Evolutionary conservation across 1,140 invertebrate genomes (phyloP).

Genomic region (Oryzaephilus surinamensis): DNA sequence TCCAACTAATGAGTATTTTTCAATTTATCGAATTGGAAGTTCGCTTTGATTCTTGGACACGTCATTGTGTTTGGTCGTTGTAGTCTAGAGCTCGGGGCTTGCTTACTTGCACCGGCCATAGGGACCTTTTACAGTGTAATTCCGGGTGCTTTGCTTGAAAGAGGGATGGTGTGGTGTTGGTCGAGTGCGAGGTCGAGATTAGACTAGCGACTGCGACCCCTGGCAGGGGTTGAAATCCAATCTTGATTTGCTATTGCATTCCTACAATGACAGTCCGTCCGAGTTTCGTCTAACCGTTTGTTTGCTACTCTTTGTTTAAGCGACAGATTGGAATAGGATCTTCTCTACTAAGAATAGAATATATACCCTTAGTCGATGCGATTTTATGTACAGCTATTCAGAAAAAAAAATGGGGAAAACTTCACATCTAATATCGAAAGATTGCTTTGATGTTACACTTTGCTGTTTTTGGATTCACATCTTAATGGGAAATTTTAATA

Average conservation of each 20-base stretch:
- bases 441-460: no score
- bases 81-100: no score
- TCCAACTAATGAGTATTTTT: slow-evolving; percentile 38
- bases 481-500: no score
- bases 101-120: no score
- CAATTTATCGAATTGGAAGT: slow-evolving; percentile 35
- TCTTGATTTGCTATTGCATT: slow-evolving; percentile 40
- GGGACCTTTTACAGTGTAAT: slow-evolving; percentile 6
- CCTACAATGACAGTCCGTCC: slow-evolving; percentile 36
- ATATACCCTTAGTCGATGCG: no score
- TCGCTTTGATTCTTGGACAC: slow-evolving; percentile 32
- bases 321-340: slow-evolving; percentile 24
- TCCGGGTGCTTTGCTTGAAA: slow-evolving; percentile 7
- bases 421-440: no score
- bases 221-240: slow-evolving; percentile 35
- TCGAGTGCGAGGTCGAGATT: slow-evolving; percentile 35
- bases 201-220: slow-evolving; percentile 33
- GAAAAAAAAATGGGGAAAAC: no score
- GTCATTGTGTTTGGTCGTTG: slow-evolving; percentile 32
- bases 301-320: slow-evolving; percentile 33
- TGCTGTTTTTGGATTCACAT: no score
- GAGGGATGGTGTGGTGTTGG: slow-evolving; percentile 11
- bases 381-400: no score
- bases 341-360: no score
- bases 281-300: slow-evolving; percentile 22